A percentile compares a stretch with the other conserved stretches of the same genome.
phyloP scores from a whole-genome alignment of 2,797 vertebrate genomes.

The Clarias laeviceps region DNA sequence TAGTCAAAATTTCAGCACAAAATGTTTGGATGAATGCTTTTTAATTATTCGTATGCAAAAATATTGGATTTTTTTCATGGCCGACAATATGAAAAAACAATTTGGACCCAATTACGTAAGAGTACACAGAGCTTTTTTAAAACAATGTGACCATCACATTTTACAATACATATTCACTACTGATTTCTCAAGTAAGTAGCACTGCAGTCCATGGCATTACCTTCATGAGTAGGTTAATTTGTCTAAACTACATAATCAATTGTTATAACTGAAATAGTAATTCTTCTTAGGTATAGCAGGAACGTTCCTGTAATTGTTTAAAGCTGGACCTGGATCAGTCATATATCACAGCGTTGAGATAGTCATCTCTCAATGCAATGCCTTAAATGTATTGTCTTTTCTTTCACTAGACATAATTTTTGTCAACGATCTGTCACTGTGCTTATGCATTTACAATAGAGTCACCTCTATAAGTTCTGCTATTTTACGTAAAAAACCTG shows the following conservation, averaged over 20 bases:
- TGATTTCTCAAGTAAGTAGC: constrained; percentile 64
- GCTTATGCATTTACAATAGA: constrained; percentile 34
- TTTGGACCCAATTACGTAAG: constrained; percentile 58
- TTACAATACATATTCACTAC: constrained; percentile 48
- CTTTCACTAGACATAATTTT: constrained; percentile 24
- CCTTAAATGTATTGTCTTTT: constrained; percentile 22
- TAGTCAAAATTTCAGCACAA: constrained; percentile 7
- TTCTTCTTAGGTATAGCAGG: constrained; percentile 56
- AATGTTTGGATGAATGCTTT: constrained; percentile 42
- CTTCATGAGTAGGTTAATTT: constrained; percentile 46
- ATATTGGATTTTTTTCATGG: constrained; percentile 58
- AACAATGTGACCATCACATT: constrained; percentile 35
- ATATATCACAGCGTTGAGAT: constrained; percentile 34
- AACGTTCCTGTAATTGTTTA: constrained; percentile 51
- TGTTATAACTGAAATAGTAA: constrained; percentile 38
- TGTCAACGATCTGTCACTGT: constrained; percentile 40
- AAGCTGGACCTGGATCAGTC: constrained; percentile 39
- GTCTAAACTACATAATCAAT: constrained; percentile 46
- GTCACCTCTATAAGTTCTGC: constrained; percentile 34
- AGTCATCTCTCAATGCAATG: constrained; percentile 16
- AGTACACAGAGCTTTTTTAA: constrained; percentile 49
- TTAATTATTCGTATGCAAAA: constrained; percentile 71
- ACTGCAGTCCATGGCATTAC: constrained; percentile 55
- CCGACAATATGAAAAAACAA: constrained; percentile 51
- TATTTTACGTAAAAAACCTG: constrained; percentile 47